Evolutionary conservation across 2,113 vertebrate genomes (phyloP), one percentile per base, ranked within the genome.

Genomic region (Canis aureus): DNA sequence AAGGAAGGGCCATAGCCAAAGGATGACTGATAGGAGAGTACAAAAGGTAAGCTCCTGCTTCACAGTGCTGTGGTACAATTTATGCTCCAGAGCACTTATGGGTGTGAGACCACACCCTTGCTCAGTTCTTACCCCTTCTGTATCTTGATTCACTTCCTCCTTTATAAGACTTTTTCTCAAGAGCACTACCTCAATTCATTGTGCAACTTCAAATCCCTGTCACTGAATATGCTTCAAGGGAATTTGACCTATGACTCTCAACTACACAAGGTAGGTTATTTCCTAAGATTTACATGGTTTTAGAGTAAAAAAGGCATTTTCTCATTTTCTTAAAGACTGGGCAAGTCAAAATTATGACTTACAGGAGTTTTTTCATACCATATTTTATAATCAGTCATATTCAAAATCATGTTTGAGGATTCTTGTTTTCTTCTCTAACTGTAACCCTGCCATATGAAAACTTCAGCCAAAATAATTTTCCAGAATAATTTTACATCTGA

Each of bases 371-470:
- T 76, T 87, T 96, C 80, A 81, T 19, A 67, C 74, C 71, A 76
- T 79, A 35, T 89, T 94, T 92, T 79, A 94, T 89, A 51, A 71
- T 81, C 12, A 81, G 55, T 96, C 32, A 82, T 82, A 76, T 11
- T 96, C 59, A 91, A 94, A 69, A 55, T 94, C 60, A 92, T 73
- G 81, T 89, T 91, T 94, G 25, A 92, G 51, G 91, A 53, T 29
- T 59, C 43, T 81, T 67, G 4, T 82, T 62, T 93, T 86, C 69
- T 71, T 64, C 32, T 12, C 74, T 93, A 86, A 67, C n/a, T 90
- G 6, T 78, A 84, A 29, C 38, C 43, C 67, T 60, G 9, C 16
- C 91, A 11, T 49, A 55, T 59, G 43, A 69, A 87, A 87, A 74
- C 8, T 8, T 93, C 29, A 95, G 29, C 35, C 23, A 62, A 95